These are phyloP conservation scores for Unio delphinus DNA, from an alignment of 2,888 invertebrate genomes.

Conservation along the genomic window DNA sequence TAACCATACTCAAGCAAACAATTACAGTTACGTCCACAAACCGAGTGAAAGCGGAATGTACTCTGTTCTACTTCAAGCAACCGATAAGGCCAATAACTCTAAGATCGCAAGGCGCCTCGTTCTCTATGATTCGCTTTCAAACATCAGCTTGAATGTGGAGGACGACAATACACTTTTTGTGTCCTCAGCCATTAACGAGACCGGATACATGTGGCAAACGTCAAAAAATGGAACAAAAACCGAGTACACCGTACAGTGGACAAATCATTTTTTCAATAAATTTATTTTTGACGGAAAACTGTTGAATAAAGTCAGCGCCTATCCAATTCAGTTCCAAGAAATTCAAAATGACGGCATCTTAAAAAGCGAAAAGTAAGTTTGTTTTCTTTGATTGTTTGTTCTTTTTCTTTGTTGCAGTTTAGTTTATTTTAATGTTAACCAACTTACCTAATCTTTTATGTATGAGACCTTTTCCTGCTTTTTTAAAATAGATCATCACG, in stretches of 20 bases:
- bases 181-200: conserved; percentile 23
- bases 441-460: no score
- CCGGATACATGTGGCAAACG: conserved; percentile 35
- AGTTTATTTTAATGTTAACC: no score
- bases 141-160: no score
- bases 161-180: conserved; percentile 1
- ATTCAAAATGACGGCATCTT: conserved; percentile 16
- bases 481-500: no score
- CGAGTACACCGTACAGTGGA: conserved; percentile 26
- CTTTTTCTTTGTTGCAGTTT: not conserved
- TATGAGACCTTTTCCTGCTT: no score
- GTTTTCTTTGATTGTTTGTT: not conserved
- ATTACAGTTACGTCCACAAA: no score
- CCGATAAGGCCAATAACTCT: no score
- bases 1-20: no score
- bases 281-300: conserved; percentile 26
- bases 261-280: conserved; percentile 37
- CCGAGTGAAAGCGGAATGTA: no score
- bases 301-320: conserved; percentile 31
- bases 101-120: no score
- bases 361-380: conserved; percentile 21
- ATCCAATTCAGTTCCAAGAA: conserved; percentile 28
- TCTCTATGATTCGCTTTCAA: no score
- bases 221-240: conserved; percentile 3
- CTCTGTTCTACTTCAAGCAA: no score